Conservation (phyloP, 1,140 invertebrate genomes). For the Tetraneura akinire region DNA sequence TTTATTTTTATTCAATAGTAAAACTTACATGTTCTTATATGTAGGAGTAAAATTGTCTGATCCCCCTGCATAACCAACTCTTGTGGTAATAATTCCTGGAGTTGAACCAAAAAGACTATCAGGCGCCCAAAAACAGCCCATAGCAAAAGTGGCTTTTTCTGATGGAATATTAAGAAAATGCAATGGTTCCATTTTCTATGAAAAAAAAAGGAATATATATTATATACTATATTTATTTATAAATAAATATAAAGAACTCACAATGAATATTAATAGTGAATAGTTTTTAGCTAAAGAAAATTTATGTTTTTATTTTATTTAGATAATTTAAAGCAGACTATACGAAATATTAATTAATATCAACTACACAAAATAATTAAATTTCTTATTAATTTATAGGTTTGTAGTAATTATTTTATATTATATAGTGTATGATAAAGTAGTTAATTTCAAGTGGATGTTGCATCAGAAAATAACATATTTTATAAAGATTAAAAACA, state of each 20-base stretch:
- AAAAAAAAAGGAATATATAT: no score
- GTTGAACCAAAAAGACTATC: slow-evolving; percentile 87
- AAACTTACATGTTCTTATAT: slow-evolving; percentile 82
- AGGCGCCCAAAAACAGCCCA: slow-evolving; percentile 97
- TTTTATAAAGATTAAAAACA: background rate
- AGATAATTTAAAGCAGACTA: slow-evolving; percentile 9
- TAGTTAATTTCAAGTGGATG: slow-evolving; percentile 22
- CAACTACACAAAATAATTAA: background rate
- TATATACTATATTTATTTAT: background rate
- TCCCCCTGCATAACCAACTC: slow-evolving; percentile 93
- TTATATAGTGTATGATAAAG: no score
- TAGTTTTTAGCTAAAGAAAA: background rate
- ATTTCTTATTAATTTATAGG: background rate
- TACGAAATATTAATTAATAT: background rate
- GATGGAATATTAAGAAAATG: slow-evolving; percentile 55
- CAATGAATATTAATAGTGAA: no score
- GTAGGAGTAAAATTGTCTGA: slow-evolving; percentile 72
- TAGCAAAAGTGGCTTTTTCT: slow-evolving; percentile 82
- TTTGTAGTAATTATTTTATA: background rate
- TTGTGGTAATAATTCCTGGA: slow-evolving; percentile 82
- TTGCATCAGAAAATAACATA: slow-evolving; percentile 15
- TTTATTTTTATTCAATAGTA: slow-evolving; percentile 80
- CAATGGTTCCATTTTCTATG: slow-evolving; percentile 53
- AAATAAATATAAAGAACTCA: background rate
- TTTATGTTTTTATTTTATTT: background rate